phyloP scores from a whole-genome alignment of 2,888 invertebrate genomes.

The Andrena trimmerana region DNA sequence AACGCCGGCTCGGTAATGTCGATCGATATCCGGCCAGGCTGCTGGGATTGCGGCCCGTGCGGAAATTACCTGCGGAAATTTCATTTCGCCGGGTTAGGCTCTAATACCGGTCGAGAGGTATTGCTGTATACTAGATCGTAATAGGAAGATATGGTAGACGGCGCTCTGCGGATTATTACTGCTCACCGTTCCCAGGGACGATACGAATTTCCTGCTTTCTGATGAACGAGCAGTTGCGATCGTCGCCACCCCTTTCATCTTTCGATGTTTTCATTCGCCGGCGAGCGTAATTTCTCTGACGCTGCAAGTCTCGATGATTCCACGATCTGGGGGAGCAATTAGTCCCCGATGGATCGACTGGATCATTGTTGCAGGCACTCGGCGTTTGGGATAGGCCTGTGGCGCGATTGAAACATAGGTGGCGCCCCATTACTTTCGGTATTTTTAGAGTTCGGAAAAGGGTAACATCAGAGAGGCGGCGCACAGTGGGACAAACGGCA shows the following conservation, averaged over 20 bases:
- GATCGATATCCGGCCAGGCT: conserved; percentile 57
- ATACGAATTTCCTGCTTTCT: conserved; percentile 18
- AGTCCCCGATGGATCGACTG: too few species aligned
- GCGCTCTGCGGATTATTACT: conserved; percentile 41
- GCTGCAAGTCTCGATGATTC: neutral
- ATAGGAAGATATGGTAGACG: conserved; percentile 37
- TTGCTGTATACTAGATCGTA: conserved; percentile 48
- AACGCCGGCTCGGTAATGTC: conserved; percentile 44
- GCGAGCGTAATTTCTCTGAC: neutral
- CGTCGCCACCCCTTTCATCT: neutral
- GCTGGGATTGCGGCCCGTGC: conserved; percentile 52
- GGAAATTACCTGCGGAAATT: conserved; percentile 71
- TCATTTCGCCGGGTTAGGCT: conserved; percentile 65
- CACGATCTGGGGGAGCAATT: too few species aligned
- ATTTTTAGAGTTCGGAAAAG: too few species aligned
- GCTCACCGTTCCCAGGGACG: conserved; percentile 12
- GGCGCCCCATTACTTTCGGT: too few species aligned
- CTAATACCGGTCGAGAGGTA: conserved; percentile 54
- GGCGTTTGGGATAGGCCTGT: too few species aligned
- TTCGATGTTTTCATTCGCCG: conserved; percentile 3
- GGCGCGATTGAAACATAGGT: too few species aligned
- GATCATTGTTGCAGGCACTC: too few species aligned
- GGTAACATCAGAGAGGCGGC: too few species aligned
- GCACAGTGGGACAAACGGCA: too few species aligned
- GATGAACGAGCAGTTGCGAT: neutral